These are phyloP conservation scores for Anniella stebbinsi DNA, from an alignment of 2,797 vertebrate species.

Conservation along the genomic window DNA sequence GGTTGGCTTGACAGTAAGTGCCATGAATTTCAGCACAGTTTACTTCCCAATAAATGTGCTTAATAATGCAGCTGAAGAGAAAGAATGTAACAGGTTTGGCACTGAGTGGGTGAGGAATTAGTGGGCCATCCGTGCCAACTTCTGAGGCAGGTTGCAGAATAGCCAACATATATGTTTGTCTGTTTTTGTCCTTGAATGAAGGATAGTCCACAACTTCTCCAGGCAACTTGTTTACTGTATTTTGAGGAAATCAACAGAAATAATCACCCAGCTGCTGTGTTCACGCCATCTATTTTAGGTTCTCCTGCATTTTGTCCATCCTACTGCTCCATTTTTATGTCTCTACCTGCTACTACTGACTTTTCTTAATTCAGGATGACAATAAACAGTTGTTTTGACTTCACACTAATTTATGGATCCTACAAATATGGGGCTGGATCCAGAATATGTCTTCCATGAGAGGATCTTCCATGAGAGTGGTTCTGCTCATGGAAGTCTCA, in stretches of 20 bases:
- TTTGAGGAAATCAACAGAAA: slow-evolving; percentile 11
- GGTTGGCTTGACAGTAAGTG: neutral
- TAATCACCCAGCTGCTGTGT: neutral
- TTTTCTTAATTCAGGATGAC: neutral
- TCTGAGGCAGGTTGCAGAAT: neutral
- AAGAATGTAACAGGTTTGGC: neutral
- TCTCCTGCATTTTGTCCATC: neutral
- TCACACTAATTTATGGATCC: neutral
- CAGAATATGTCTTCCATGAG: too few relatives aligned
- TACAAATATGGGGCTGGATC: neutral
- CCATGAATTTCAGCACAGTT: neutral
- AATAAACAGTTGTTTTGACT: neutral
- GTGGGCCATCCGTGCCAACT: neutral
- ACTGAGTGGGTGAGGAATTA: neutral
- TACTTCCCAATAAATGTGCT: neutral
- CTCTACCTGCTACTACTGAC: neutral
- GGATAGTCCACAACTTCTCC: neutral
- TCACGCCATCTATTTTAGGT: neutral
- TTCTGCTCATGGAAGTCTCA: too few relatives aligned
- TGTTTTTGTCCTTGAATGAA: neutral
- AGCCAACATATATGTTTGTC: neutral
- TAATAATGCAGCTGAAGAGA: neutral
- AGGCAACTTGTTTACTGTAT: neutral
- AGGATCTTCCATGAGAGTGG: too few relatives aligned
- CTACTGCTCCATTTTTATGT: neutral